Percentiles rank a stretch among this genome's conserved stretches.
These are phyloP conservation scores for Dasypus novemcinctus DNA, from an alignment of 2,113 vertebrate species.

Conservation along the genomic window DNA sequence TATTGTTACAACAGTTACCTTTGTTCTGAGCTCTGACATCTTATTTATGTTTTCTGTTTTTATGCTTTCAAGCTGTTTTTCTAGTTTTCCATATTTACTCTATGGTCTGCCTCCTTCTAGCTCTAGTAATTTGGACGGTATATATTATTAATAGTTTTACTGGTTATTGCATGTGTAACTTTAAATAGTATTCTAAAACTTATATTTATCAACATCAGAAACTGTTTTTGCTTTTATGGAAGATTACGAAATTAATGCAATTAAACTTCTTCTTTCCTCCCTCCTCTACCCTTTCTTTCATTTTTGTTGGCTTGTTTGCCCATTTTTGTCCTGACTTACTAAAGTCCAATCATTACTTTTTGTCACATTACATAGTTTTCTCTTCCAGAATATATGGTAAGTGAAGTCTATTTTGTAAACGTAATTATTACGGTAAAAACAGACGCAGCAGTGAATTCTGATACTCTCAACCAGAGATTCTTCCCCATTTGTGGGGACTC, in stretches of 20 bases:
- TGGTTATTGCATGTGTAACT: background rate
- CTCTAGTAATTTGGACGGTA: background rate
- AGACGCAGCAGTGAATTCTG: background rate
- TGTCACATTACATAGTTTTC: background rate
- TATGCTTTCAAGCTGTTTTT: background rate
- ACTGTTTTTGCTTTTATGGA: background rate
- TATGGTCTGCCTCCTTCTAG: background rate
- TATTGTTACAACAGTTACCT: background rate
- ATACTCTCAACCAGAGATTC: no score
- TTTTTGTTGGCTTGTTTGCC: background rate
- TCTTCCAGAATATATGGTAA: background rate
- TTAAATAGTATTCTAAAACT: background rate
- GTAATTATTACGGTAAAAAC: background rate
- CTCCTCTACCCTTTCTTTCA: background rate
- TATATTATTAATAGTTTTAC: conserved; percentile 16
- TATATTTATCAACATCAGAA: background rate
- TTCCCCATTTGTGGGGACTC: background rate
- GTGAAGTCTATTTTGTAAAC: background rate
- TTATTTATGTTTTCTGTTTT: background rate
- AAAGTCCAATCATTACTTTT: background rate
- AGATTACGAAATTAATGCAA: background rate
- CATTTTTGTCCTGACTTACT: background rate
- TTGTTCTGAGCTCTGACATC: background rate
- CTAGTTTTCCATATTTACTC: background rate
- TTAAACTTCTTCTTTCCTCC: background rate